These are phyloP conservation scores for Tholera decimalis DNA, from an alignment of 2,888 invertebrate genomes.

Conservation along the genomic window DNA sequence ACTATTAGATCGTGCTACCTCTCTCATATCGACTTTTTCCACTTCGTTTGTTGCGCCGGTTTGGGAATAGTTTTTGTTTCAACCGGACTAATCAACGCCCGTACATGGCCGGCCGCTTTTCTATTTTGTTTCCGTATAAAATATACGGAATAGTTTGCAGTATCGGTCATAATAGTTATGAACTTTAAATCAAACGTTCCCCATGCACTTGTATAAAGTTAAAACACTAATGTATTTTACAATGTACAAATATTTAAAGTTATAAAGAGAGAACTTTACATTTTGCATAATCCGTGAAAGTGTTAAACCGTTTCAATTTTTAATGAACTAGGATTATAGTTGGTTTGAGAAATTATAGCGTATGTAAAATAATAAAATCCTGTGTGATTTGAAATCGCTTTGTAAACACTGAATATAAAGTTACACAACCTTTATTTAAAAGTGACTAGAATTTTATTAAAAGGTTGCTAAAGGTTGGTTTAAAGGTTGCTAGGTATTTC, in stretches of 20 bases:
- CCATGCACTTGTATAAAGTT: conserved; percentile 43
- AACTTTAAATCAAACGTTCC: conserved; percentile 48
- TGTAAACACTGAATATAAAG: background rate
- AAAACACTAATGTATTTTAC: conserved; percentile 35
- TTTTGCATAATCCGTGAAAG: conserved; percentile 47
- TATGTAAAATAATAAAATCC: conserved; percentile 15
- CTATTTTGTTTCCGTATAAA: conserved; percentile 75
- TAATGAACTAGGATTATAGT: conserved; percentile 23
- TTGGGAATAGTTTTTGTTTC: conserved; percentile 90
- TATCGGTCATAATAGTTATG: conserved; percentile 65
- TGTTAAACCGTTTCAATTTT: conserved; percentile 41
- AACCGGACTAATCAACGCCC: conserved; percentile 88
- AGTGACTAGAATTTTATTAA: background rate
- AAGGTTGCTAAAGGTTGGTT: too few relatives aligned
- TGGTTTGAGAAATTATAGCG: conserved; percentile 11
- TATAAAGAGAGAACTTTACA: conserved; percentile 30
- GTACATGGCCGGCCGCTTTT: conserved; percentile 80
- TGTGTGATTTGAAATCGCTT: conserved; percentile 10
- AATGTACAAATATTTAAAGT: conserved; percentile 43
- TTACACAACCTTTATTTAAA: background rate
- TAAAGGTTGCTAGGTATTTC: too few relatives aligned
- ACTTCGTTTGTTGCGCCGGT: conserved; percentile 87
- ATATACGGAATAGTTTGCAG: conserved; percentile 70
- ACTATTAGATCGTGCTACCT: conserved; percentile 84
- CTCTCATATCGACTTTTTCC: conserved; percentile 90